Base-by-base conservation (phyloP, 2,113 vertebrate genomes). In the Gopherus evgoodei region DNA sequence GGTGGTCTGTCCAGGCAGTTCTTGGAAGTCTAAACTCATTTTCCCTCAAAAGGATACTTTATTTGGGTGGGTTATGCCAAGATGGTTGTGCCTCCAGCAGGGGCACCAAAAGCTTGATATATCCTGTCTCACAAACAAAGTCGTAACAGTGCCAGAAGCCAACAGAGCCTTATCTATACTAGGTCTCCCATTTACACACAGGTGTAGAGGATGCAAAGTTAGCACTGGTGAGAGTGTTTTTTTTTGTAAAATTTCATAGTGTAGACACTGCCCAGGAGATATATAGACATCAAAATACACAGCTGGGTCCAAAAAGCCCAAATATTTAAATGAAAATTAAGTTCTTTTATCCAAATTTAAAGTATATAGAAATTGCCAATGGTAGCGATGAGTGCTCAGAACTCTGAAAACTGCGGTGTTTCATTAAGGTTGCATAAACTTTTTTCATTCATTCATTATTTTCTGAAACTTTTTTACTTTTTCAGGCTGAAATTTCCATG, bases 321-420 rank as follows among this genome's bases (percentile, higher is more conserved):
- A n/a, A 50, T 72, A 54, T 75, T 13, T 65, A 83, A 25, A 50
- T 78, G 5, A 42, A 1, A 82, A n/a, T 44, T 81, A 54, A 44
- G 35, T 44, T 94, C 83, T 16, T 91, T 52, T 59, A 52, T 94
- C 93, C 93, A 90, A 95, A 90, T 31, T 90, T 94, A 93, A 86
- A 90, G 54, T 84, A 44, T 80, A 93, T 91, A 14, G 25, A 76
- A 84, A 49, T 89, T 93, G 89, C 86, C 35, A n/a, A 7, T 93
- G 86, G 89, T 83, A 93, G 84, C 82, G 50, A 81, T 57, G 82
- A 95, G 17, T 76, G 3, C 1, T 53, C 49, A 72, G 69, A 94
- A 89, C 69, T 96, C 89, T 94, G 90, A 97, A 96, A 96, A 88
- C 35, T 91, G 42, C 83, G 93, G 59, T 53, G 49, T 84, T 96